Percentiles rank a stretch among this genome's conserved stretches.
Evolutionary conservation across 2,888 invertebrate species (phyloP).

Genomic region (Dolomedes plantarius): DNA sequence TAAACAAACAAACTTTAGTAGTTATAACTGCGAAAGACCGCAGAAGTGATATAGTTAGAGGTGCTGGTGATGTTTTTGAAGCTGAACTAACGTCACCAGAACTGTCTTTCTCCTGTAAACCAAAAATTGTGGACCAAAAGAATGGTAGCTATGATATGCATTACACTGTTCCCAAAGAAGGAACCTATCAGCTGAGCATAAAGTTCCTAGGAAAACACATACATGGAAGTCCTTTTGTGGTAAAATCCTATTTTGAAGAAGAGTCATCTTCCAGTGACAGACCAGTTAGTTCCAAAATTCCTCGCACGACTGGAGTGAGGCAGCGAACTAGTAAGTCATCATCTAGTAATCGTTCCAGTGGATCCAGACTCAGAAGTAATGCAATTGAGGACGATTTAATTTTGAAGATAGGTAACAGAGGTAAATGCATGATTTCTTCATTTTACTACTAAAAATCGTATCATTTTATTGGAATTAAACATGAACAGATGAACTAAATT

Average conservation of each 20-base stretch:
- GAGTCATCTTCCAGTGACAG: conserved; percentile 75
- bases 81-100: conserved; percentile 75
- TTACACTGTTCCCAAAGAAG: conserved; percentile 77
- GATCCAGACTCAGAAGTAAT: conserved; percentile 75
- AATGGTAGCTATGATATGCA: conserved; percentile 78
- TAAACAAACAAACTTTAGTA: conserved; percentile 76
- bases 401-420: conserved; percentile 75
- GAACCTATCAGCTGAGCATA: conserved; percentile 77
- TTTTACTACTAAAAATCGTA: not conserved
- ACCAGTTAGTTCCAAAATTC: conserved; percentile 75
- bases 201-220: conserved; percentile 78
- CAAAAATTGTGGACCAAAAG: conserved; percentile 76
- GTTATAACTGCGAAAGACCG: conserved; percentile 77
- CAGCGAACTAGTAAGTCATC: conserved; percentile 76
- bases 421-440: no score
- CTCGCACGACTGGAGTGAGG: conserved; percentile 76
- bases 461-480: no score
- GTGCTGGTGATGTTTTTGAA: conserved; percentile 75
- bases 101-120: conserved; percentile 74
- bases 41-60: conserved; percentile 76
- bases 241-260: conserved; percentile 73
- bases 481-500: no score
- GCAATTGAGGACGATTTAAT: conserved; percentile 79
- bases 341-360: conserved; percentile 74
- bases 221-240: conserved; percentile 78